A percentile compares a stretch with the other conserved stretches of the same genome.
Conservation (phyloP, 2,797 vertebrate genomes). For the Enteromius mattozi region DNA sequence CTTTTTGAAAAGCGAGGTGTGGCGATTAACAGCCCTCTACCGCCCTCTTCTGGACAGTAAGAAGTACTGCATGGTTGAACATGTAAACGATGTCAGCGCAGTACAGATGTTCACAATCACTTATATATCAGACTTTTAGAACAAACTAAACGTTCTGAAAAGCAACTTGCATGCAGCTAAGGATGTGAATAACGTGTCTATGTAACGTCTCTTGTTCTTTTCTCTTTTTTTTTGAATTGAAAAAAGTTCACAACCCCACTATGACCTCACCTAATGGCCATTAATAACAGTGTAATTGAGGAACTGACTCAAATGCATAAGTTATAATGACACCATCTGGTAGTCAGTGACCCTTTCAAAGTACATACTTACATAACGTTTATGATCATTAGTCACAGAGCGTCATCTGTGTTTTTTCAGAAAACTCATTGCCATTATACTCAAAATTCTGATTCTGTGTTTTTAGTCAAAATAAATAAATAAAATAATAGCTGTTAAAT, state of each 20-base stretch:
- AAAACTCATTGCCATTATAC: not conserved
- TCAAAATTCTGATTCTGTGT: not conserved
- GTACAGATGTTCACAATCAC: not conserved
- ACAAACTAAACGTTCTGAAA: not conserved
- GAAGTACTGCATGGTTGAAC: not conserved
- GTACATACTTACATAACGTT: not conserved
- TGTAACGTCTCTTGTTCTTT: not conserved
- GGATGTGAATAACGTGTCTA: not conserved
- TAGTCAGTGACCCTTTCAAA: not conserved
- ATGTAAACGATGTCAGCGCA: not conserved
- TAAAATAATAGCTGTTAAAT: not conserved
- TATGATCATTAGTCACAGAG: not conserved
- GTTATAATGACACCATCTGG: not conserved
- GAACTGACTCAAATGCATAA: not conserved
- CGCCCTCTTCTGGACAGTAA: slow-evolving; percentile 69
- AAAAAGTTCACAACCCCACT: not conserved
- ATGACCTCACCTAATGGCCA: not conserved
- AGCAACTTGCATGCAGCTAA: not conserved
- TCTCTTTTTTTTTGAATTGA: not conserved
- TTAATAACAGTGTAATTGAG: slow-evolving; percentile 8
- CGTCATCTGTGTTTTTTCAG: not conserved
- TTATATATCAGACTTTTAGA: too few species aligned
- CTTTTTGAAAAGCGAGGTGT: not conserved
- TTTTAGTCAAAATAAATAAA: not conserved
- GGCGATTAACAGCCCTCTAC: slow-evolving; percentile 50